A percentile compares a stretch with the other conserved stretches of the same genome.
Evolutionary conservation across 2,888 invertebrate genomes (phyloP).

Genomic region (Alcis repandata): DNA sequence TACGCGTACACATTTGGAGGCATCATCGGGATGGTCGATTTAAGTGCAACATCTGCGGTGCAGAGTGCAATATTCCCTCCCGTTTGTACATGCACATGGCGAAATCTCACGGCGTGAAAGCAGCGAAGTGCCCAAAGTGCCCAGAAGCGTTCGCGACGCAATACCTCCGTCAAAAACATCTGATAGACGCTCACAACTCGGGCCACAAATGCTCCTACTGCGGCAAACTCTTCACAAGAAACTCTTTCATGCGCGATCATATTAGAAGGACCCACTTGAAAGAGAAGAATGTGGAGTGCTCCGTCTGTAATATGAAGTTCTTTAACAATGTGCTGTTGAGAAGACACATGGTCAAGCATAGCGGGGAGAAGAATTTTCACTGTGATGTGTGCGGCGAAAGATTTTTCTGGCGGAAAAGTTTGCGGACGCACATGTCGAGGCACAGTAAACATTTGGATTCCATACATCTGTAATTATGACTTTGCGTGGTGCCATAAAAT

Average conservation of each 20-base stretch:
- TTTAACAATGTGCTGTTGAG: conserved; percentile 77
- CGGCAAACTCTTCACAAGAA: conserved; percentile 74
- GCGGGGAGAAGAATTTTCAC: conserved; percentile 85
- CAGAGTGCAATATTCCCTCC: conserved; percentile 79
- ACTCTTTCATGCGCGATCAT: conserved; percentile 79
- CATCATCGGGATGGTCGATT: conserved; percentile 78
- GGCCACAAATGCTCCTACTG: conserved; percentile 80
- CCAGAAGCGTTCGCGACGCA: conserved; percentile 82
- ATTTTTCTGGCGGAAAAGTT: conserved; percentile 87
- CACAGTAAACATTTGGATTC: conserved; percentile 67
- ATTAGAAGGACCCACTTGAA: conserved; percentile 77
- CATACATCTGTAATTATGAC: conserved; percentile 53
- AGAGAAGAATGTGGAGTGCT: conserved; percentile 79
- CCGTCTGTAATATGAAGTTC: conserved; percentile 79
- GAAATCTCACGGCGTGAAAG: conserved; percentile 75
- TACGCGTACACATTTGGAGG: conserved; percentile 79
- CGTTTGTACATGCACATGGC: conserved; percentile 83
- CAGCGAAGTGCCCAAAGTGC: conserved; percentile 79
- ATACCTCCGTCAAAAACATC: conserved; percentile 82
- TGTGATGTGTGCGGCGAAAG: conserved; percentile 88
- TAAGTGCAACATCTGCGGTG: conserved; percentile 74
- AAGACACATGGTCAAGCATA: conserved; percentile 80
- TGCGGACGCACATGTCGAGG: conserved; percentile 85
- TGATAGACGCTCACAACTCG: conserved; percentile 82
- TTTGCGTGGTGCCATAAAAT: too few species aligned